Base-by-base conservation (phyloP, 2,888 invertebrate species). In the Hemithea aestivaria region DNA sequence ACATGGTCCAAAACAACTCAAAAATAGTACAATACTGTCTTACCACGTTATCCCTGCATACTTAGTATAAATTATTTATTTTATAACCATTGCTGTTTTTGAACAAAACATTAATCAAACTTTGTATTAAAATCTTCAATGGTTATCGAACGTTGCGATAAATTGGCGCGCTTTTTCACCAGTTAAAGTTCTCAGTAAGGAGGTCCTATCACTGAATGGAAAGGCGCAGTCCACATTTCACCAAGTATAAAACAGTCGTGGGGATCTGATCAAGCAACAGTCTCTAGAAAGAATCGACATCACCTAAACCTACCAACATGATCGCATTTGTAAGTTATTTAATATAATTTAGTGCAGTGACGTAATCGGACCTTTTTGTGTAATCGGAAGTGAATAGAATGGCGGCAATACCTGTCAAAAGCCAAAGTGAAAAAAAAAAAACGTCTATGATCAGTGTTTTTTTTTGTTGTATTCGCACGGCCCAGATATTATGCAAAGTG, bases 321-420 rank as follows among this genome's bases (percentile, higher is more conserved):
- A 84, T 83, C 77, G 83, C 82, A 48, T 73, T 83, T 67, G 87
- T 87, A 81, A 87, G 87, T 87, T 53, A 48, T 53, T 54, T 29
- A 26, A 41, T 27, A n/a, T 24, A 35, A 27, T 37, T 40, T 38
- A 39, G 49, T 49, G 41, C 32, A 35, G 41, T 45, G 38, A 41
- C 22, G 16, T 35, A 37, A 40, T 34, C 31, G 38, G 36, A 32
- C 16, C 16, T 16, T 5, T 16, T 16, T 16, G 16, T 16, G 8
- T 20, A 35, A 40, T 35, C 41, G 33, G 36, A 42, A 28, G 36
- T 42, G 41, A 33, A 10, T 27, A 30, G 21, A 11, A n/a, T 23
- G 25, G 35, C 20, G 29, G 33, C 27, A 24, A 31, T 20, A 23
- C 16, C 11, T 10, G 12, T 27, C n/a, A n/a, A n/a, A n/a, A 2